Evolutionary conservation across 2,113 vertebrate species (phyloP).

Genomic region (Cheilinus undulatus): DNA sequence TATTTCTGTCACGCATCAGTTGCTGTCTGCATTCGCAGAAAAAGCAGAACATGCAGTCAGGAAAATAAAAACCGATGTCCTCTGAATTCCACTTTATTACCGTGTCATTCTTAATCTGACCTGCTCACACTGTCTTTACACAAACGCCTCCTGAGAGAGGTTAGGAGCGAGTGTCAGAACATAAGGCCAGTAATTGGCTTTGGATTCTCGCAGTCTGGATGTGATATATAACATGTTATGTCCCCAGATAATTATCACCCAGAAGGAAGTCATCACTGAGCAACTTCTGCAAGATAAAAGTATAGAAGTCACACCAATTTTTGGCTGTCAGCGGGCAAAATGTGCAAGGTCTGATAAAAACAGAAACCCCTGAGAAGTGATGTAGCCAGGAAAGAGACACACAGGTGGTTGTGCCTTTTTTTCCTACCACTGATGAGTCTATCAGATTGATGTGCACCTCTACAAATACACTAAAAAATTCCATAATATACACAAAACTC

Average conservation of each 20-base stretch:
- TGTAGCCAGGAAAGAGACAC: too few relatives aligned
- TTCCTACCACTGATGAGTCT: too few relatives aligned
- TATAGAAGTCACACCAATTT: not conserved
- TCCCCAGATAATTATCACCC: slow-evolving; percentile 36
- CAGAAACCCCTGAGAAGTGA: not conserved
- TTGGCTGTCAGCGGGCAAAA: not conserved
- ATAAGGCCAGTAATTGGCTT: slow-evolving; percentile 32
- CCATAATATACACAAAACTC: too few relatives aligned
- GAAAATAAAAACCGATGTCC: not conserved
- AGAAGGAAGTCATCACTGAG: not conserved
- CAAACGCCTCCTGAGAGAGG: not conserved
- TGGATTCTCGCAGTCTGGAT: slow-evolving; percentile 16
- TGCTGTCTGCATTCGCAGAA: too few relatives aligned
- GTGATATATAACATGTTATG: slow-evolving; percentile 22
- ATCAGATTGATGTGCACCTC: too few relatives aligned
- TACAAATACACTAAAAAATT: too few relatives aligned
- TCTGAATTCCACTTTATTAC: slow-evolving; percentile 18
- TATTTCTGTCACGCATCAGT: too few relatives aligned
- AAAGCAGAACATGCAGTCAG: not conserved
- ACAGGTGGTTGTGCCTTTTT: too few relatives aligned
- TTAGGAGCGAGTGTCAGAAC: not conserved
- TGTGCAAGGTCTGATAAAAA: not conserved
- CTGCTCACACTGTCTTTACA: not conserved
- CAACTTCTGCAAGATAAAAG: slow-evolving; percentile 9
- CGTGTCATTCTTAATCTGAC: not conserved